Base-by-base conservation (phyloP, 2,797 vertebrate species). In the Remorina albescens region DNA sequence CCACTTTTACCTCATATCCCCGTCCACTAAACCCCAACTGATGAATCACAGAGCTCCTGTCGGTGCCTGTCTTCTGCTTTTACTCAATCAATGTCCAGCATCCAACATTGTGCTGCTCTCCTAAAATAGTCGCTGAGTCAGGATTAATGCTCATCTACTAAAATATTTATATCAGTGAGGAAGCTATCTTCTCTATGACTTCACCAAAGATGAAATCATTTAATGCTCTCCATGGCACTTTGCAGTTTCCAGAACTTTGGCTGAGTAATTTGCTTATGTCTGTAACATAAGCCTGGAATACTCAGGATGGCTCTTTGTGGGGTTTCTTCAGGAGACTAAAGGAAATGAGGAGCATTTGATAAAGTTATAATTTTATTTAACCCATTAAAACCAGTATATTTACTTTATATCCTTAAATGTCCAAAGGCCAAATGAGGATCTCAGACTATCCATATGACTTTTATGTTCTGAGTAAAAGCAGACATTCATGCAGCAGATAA, bases 141-240 rank as follows among this genome's bases (percentile, higher is more conserved):
- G 76, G 83, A 91, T 90, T 85, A 88, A 90, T 88, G 74, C 42
- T 87, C 81, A 79, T 67, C 89, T 88, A 30, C 65, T 93, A 81
- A 93, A 93, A 93, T 92, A 93, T 93, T 92, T 76, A 93, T 89
- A 75, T 19, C 68, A 68, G 44, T 47, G 79, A 90, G 86, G 86
- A 86, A 83, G 74, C 83, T 71, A 86, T 84, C 83, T 39, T 80
- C 54, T 67, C 74, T 26, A 63, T 76, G 80, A 81, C 67, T 72
- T 88, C 74, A 78, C 42, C 49, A 19, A n/a, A 81, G 82, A 86
- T 67, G 36, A 82, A 83, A 71, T 81, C 76, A 82, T 87, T 83
- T 81, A 73, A 82, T 81, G 68, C 37, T 67, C 76, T 65, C n/a
- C 47, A 8, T 41, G 49, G 71, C 78, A 67, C 67, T 63, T 66